Base-by-base conservation (phyloP, 2,113 vertebrate species). In the Apeltes quadracus region DNA sequence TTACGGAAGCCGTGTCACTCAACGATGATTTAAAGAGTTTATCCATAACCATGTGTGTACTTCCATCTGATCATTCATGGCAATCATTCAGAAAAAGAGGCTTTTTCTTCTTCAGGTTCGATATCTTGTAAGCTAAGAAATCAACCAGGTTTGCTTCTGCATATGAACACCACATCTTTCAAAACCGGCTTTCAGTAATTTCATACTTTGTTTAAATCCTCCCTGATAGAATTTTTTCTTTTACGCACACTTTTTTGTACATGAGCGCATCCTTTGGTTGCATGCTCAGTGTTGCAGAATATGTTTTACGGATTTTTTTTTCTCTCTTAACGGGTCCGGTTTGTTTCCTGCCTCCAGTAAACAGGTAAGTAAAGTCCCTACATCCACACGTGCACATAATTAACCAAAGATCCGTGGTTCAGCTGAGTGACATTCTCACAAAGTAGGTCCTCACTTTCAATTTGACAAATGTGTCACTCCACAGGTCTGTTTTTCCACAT, bases 351-450 rank as follows among this genome's bases (percentile, higher is more conserved):
- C 41, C 11, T 56, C 22, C 41, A 46, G 29, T 53, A 23, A 77
- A 25, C 7, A 56, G 84, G 84, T 86, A 81, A 66, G 32, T 38
- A 10, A 81, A 66, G 32, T 38, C 11, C 14, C n/a, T n/a, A 58
- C 62, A 20, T 20, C 22, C 44, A 62, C 63, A 46, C 69, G 41
- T 20, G 57, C 46, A 50, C 16, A 43, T 12, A 69, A 7, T 2
- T 32, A 22, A 0, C 18, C 18, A 29, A 7, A 5, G 6, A 23
- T 12, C 16, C 9, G 8, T 2, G 36, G 27, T 18, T 44, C 3
- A 20, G 50, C 2, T 39, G 22, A 36, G 8, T 41, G 5, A 20
- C 32, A 34, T 34, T 34, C 32, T 34, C 32, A 5, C 6, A 34
- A 34, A 34, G 32, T 34, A 6, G 32, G 32, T 7, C 32, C 32